Conservation (phyloP, 1,140 invertebrate species). For the Archivesica marissinica region DNA sequence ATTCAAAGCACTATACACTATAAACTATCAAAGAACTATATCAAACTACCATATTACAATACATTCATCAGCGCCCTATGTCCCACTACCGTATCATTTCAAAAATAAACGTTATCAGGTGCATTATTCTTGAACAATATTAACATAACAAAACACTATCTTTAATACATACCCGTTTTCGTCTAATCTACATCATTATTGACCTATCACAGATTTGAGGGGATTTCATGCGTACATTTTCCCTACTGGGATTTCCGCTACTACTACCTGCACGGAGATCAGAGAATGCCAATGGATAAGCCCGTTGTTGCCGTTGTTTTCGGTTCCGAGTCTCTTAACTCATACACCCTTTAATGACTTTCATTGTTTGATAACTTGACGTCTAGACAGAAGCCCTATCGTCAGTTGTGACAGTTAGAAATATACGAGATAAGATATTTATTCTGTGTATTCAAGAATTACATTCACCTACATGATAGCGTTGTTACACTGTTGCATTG, state of each 20-base stretch:
- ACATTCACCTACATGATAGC: neutral
- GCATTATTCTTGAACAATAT: slow-evolving; percentile 41
- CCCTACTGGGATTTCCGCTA: slow-evolving; percentile 8
- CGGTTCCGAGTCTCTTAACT: neutral
- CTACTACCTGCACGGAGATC: neutral
- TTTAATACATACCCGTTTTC: slow-evolving; percentile 30
- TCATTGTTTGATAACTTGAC: slow-evolving; percentile 46
- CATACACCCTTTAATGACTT: slow-evolving; percentile 49
- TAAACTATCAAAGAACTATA: too few relatives aligned
- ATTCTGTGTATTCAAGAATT: slow-evolving; percentile 41
- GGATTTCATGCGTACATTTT: slow-evolving; percentile 40
- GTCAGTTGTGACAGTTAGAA: neutral
- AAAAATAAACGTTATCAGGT: slow-evolving; percentile 27
- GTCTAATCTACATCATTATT: slow-evolving; percentile 51
- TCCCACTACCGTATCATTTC: slow-evolving; percentile 26
- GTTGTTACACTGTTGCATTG: neutral
- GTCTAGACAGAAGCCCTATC: slow-evolving; percentile 35
- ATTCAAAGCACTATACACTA: too few relatives aligned
- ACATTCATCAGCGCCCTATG: neutral
- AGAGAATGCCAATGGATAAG: slow-evolving; percentile 23
- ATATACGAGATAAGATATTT: neutral
- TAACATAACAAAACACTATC: slow-evolving; percentile 53
- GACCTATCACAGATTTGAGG: slow-evolving; percentile 47
- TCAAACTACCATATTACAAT: slow-evolving; percentile 4
- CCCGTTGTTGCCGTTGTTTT: slow-evolving; percentile 26